Evolutionary conservation across 2,888 invertebrate species (phyloP), one percentile per base, ranked within the genome.

Genomic region (Pinctada fucata): DNA sequence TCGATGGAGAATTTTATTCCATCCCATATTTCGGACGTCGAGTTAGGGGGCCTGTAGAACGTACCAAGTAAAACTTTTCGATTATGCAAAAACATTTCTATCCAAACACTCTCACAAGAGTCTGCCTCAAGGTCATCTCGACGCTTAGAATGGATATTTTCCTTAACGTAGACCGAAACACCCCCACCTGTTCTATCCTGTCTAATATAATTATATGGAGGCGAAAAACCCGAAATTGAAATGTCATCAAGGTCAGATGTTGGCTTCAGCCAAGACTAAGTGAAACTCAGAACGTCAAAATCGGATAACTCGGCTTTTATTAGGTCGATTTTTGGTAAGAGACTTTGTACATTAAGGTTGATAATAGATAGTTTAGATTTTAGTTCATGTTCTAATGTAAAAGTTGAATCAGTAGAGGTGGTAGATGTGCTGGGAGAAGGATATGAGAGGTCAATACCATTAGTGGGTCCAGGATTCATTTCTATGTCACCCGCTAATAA

Each of bases 21-120:
- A 13, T 8, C n/a, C 45, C 13, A n/a, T 48, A 16, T 16, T 48
- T 3, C 48, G 10, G 71, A 3, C n/a, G n/a, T 4, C n/a, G 70
- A 48, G 47, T 76, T 63, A 8, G 71, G 72, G 3, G 71, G 76
- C 65, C 76, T 65, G 48, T 77, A 77, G 58, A 71, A 76, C 3
- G 45, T 47, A 16, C 71, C 71, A 13, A 65, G 4, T 64, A 71
- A 49, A 64, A 71, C n/a, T 49, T 47, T 45, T n/a, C 49, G 69
- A 16, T 64, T 48, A 8, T 71, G 58, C 6, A 71, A 31, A n/a
- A n/a, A n/a, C 4, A 76, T 48, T 63, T 72, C 65, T 6, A 77
- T 50, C 77, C 77, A 77, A 13, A 72, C 47, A 64, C 77, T 49
- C 47, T 77, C 72, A 3, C 65, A 10, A 50, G 31, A 45, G 10